Evolutionary conservation across 1,140 invertebrate species (phyloP).

Genomic region (Bombus sylvicola): DNA sequence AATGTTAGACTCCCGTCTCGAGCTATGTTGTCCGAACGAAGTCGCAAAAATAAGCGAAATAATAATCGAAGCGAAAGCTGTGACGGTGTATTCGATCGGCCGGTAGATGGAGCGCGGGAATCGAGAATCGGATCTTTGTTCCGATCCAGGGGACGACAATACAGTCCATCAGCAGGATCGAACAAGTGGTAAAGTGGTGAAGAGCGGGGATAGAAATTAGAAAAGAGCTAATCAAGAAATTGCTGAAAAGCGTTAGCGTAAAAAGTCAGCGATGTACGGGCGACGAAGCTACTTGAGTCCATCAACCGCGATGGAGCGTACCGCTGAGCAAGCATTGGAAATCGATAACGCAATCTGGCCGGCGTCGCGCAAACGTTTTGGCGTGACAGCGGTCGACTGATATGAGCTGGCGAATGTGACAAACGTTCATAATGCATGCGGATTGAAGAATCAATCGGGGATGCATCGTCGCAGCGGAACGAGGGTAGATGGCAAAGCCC

Average conservation of each 20-base stretch:
- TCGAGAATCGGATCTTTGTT: not conserved
- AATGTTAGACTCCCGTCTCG: no score
- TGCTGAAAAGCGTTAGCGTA: conserved; percentile 16
- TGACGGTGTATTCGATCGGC: not conserved
- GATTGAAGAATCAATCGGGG: not conserved
- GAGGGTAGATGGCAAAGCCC: not conserved
- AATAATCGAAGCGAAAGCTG: not conserved
- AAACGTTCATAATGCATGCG: conserved; percentile 65
- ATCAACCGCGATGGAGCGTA: conserved; percentile 29
- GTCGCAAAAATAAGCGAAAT: not conserved
- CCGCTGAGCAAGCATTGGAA: conserved; percentile 62
- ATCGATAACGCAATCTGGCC: conserved; percentile 65
- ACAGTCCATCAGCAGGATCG: not conserved
- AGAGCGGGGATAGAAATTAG: not conserved
- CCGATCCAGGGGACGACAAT: not conserved
- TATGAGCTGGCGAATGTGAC: conserved; percentile 61
- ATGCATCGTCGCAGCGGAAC: not conserved
- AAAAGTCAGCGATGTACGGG: conserved; percentile 24
- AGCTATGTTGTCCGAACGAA: no score
- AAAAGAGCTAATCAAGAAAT: conserved; percentile 25
- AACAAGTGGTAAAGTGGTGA: not conserved
- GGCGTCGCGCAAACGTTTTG: conserved; percentile 56
- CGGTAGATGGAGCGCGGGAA: no score
- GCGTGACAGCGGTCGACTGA: conserved; percentile 58
- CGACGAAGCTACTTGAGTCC: conserved; percentile 34